Conservation (phyloP, 1,140 invertebrate genomes). For the Acromyrmex echinatior region DNA sequence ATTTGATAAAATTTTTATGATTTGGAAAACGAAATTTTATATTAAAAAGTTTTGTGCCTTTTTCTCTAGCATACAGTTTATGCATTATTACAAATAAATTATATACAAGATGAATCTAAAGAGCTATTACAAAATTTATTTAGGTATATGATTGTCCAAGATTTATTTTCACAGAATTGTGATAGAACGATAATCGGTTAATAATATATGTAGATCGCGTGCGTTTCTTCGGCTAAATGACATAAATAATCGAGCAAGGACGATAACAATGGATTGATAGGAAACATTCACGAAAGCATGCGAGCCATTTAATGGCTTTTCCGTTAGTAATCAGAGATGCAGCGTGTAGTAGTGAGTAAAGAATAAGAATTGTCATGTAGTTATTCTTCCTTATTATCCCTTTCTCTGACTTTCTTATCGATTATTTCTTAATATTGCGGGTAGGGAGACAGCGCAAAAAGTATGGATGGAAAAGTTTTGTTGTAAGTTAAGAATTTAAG, state of each 20-base stretch:
- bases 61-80: background rate
- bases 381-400: conserved; percentile 38
- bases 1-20: background rate
- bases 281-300: conserved; percentile 50
- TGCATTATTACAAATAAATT: background rate
- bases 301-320: conserved; percentile 51
- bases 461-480: conserved; percentile 58
- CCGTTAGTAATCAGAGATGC: conserved; percentile 35
- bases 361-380: conserved; percentile 31
- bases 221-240: conserved; percentile 23
- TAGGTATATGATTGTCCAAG: background rate
- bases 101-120: background rate
- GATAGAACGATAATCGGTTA: background rate
- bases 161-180: background rate
- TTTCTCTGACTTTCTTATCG: conserved; percentile 61
- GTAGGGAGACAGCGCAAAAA: conserved; percentile 66
- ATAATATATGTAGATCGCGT: conserved; percentile 48
- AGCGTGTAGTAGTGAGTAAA: conserved; percentile 6
- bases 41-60: background rate
- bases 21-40: background rate
- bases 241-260: conserved; percentile 42
- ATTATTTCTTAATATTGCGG: conserved; percentile 66
- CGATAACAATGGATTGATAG: conserved; percentile 45
- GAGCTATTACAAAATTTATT: background rate
- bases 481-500: conserved; percentile 64